Percentiles rank a stretch among this genome's conserved stretches.
phyloP scores from a whole-genome alignment of 2,888 invertebrate species.

The Lumbricus terrestris region DNA sequence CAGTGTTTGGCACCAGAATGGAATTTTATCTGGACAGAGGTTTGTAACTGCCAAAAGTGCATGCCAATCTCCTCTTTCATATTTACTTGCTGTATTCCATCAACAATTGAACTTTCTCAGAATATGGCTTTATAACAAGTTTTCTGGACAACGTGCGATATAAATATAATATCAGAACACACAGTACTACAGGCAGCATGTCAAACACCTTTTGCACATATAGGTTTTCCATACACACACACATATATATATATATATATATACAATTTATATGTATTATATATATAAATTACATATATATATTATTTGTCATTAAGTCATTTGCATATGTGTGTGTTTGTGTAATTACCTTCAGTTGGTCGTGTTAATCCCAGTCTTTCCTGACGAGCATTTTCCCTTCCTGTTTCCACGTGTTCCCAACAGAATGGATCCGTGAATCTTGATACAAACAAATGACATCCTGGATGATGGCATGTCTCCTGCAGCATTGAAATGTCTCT shows the following conservation, averaged over 20 bases:
- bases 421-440: not conserved
- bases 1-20: too few species aligned
- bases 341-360: not conserved
- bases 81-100: too few species aligned
- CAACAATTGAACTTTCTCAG: not conserved
- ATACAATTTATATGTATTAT: too few species aligned
- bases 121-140: not conserved
- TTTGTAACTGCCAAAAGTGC: not conserved
- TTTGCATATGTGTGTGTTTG: too few species aligned
- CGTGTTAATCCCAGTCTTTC: not conserved
- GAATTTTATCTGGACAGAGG: too few species aligned
- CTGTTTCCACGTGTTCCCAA: not conserved
- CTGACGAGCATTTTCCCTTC: not conserved
- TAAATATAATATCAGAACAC: not conserved
- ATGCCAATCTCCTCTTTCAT: not conserved
- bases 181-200: not conserved
- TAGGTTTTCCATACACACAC: too few species aligned
- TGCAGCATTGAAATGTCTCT: constrained; percentile 5
- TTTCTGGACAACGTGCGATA: not conserved
- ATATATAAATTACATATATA: too few species aligned
- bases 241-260: too few species aligned
- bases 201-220: not conserved
- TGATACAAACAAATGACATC: not conserved
- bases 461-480: not conserved
- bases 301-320: too few species aligned